These are phyloP conservation scores for Pristionchus fissidentatus DNA, from an alignment of 2,888 invertebrate species.

Conservation along the genomic window DNA sequence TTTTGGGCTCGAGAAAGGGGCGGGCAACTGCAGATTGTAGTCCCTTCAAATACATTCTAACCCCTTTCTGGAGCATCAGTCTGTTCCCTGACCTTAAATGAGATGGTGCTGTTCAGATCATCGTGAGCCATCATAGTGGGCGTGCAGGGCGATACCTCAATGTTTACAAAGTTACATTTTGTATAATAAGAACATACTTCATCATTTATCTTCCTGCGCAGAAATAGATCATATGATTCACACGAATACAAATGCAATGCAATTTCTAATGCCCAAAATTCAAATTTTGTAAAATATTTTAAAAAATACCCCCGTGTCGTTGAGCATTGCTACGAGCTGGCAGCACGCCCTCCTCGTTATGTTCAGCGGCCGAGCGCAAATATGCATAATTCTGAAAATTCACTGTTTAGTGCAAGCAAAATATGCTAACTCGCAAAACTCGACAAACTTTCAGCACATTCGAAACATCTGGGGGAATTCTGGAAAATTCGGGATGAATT, in stretches of 20 bases:
- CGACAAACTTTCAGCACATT: background rate
- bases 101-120: background rate
- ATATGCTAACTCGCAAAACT: background rate
- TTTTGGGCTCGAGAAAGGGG: no score
- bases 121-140: slow-evolving; percentile 1
- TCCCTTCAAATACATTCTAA: no score
- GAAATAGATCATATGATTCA: background rate
- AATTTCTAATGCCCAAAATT: background rate
- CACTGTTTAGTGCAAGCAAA: background rate
- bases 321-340: slow-evolving; percentile 61
- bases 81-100: background rate
- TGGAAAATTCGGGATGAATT: background rate
- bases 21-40: no score
- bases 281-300: background rate
- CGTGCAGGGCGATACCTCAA: slow-evolving; percentile 33
- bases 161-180: no score
- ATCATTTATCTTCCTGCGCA: background rate
- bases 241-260: background rate
- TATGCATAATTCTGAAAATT: slow-evolving; percentile 48
- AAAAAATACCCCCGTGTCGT: slow-evolving; percentile 54
- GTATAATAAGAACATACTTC: background rate
- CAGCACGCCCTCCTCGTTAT: slow-evolving; percentile 64
- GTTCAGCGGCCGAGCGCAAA: slow-evolving; percentile 66
- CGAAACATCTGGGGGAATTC: background rate
- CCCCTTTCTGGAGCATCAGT: no score